Evolutionary conservation across 1,140 invertebrate genomes (phyloP), one percentile per base, ranked within the genome.

Genomic region (Arion vulgaris): DNA sequence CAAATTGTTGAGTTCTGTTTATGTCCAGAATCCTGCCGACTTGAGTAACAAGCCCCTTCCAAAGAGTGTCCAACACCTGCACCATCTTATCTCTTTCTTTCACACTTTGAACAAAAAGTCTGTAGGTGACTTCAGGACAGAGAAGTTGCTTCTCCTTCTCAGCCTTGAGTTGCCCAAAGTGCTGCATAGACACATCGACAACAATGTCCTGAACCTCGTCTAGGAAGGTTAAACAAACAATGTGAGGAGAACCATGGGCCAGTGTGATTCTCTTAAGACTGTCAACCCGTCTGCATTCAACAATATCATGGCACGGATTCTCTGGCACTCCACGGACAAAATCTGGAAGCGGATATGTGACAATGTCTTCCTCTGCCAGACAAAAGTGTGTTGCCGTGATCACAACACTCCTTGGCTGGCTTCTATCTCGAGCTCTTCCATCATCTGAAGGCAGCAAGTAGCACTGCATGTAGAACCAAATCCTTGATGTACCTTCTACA

Each of bases 341-440:
- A 41, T 90, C 90, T n/a, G 90, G 91, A 23, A 92, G 81, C 11
- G 91, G 91, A 80, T 92, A 92, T 83, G 88, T 91, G 13, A 91
- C 89, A 26, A 89, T 72, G 85, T 92, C 91, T 71, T 91, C 91
- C 69, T 82, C 83, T 0, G 87, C 84, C 15, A 92, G 80, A 82
- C 88, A 89, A 15, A 92, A 41, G 78, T 90, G 87, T 26, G 85
- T 81, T 77, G 88, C 87, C 57, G 89, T 91, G n/a, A 92, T 74
- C 49, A 91, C 88, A n/a, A 92, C 72, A 57, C 86, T 89, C 15
- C 88, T 81, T 17, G 90, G 79, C 72, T 84, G 69, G 38, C 83
- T 53, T 15, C 84, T 77, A 19, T 88, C 84, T 0, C 81, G 51
- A 0, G 82, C 77, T 17, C 26, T 68, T 9, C 45, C 78, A 0